Evolutionary conservation across 1,140 invertebrate genomes (phyloP).

Genomic region (Mercenaria mercenaria): DNA sequence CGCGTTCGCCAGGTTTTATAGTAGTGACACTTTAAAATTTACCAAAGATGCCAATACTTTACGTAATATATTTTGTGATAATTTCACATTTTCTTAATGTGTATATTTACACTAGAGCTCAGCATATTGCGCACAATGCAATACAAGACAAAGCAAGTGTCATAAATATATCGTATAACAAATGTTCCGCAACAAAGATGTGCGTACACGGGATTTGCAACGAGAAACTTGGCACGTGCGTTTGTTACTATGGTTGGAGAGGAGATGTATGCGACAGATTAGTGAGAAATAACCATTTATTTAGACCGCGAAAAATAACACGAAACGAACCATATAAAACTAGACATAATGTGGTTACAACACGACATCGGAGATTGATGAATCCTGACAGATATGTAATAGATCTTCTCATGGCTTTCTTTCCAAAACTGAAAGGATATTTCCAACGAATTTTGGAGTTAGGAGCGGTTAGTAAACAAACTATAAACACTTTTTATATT

Average conservation of each 20-base stretch:
- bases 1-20: neutral
- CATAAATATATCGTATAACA: constrained; percentile 3
- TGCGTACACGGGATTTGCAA: constrained; percentile 31
- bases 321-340: neutral
- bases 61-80: neutral
- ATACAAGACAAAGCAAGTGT: neutral
- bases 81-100: neutral
- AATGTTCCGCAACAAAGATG: neutral
- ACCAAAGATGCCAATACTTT: neutral
- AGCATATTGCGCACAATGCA: neutral
- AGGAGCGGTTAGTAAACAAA: constrained; percentile 2
- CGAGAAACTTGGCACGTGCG: neutral
- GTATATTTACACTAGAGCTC: neutral
- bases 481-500: constrained; percentile 2
- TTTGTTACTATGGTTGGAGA: constrained; percentile 24
- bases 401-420: constrained; percentile 8
- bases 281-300: neutral
- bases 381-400: constrained; percentile 7
- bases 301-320: neutral
- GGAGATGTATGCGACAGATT: neutral
- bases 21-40: neutral
- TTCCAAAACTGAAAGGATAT: constrained; percentile 7
- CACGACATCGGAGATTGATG: neutral
- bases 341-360: neutral
- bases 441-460: constrained; percentile 20